A percentile compares a stretch with the other conserved stretches of the same genome.
Evolutionary conservation across 2,113 vertebrate genomes (phyloP).

Genomic region (Procapra przewalskii): DNA sequence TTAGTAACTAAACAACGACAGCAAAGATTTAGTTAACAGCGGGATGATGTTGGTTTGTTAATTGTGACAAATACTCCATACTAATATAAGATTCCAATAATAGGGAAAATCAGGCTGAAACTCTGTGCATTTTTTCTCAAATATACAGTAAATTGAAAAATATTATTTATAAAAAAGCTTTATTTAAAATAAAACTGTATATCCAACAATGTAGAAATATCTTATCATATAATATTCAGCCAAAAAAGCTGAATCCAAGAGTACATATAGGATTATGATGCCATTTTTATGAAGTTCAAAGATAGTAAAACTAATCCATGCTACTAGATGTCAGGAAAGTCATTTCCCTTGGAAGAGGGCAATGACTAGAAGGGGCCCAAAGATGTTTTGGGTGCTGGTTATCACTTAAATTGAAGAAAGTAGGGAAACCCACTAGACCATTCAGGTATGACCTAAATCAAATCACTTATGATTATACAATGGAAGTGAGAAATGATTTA

Average conservation of each 20-base stretch:
- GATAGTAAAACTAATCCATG: neutral
- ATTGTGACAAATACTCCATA: neutral
- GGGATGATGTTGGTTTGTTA: neutral
- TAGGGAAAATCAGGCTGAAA: neutral
- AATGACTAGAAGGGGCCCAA: neutral
- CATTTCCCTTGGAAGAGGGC: neutral
- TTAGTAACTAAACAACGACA: neutral
- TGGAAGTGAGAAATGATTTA: neutral
- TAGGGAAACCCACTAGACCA: neutral
- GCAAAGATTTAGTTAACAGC: neutral
- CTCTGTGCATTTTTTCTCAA: neutral
- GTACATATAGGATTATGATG: neutral
- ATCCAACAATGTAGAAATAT: neutral
- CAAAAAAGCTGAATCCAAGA: neutral
- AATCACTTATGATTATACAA: neutral
- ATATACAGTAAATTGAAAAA: neutral
- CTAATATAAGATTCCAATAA: neutral
- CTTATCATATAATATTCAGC: neutral
- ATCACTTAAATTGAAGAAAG: neutral
- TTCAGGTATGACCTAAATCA: neutral
- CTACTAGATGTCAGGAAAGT: neutral
- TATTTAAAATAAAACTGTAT: neutral
- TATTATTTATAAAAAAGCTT: neutral
- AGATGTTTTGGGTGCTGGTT: neutral
- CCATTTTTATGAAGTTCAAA: neutral